A percentile compares a stretch with the other conserved stretches of the same genome.
These are phyloP conservation scores for Calameuta filiformis DNA, from an alignment of 2,888 invertebrate species.

Conservation along the genomic window DNA sequence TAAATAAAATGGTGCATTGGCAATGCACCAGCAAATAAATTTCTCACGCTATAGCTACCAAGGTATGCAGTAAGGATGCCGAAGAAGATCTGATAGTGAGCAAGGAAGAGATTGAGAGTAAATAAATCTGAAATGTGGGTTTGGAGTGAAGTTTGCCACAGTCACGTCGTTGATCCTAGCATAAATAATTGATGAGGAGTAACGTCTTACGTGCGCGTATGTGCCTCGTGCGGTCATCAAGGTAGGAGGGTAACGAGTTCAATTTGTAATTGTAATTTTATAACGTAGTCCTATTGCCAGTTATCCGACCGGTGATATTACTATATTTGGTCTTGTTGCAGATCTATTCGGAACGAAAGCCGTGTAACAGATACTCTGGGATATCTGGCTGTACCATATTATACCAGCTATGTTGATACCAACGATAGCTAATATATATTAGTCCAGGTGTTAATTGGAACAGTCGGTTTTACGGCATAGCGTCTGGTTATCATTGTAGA, in stretches of 20 bases:
- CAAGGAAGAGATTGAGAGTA: not conserved
- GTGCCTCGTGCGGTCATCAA: not conserved
- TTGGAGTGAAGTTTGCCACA: not conserved
- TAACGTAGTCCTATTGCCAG: conserved; percentile 29
- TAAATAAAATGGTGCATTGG: not conserved
- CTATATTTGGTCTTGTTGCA: conserved; percentile 36
- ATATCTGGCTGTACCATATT: not conserved
- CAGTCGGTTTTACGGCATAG: not conserved
- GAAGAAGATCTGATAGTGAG: not conserved
- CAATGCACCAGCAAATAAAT: not conserved
- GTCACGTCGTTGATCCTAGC: not conserved
- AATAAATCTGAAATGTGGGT: not conserved
- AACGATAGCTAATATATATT: not conserved
- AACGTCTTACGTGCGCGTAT: not conserved
- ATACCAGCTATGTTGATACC: not conserved
- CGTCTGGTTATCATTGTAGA: not conserved
- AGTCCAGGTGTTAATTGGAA: not conserved
- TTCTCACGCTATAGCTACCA: not conserved
- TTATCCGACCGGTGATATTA: conserved; percentile 43
- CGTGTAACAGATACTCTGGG: not conserved
- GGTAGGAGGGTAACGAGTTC: conserved; percentile 6
- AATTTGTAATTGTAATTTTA: conserved; percentile 48
- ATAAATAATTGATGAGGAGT: conserved; percentile 7
- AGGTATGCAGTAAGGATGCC: not conserved
- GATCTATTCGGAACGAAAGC: not conserved